phyloP scores from a whole-genome alignment of 2,797 vertebrate genomes.

The Falco berigora region DNA sequence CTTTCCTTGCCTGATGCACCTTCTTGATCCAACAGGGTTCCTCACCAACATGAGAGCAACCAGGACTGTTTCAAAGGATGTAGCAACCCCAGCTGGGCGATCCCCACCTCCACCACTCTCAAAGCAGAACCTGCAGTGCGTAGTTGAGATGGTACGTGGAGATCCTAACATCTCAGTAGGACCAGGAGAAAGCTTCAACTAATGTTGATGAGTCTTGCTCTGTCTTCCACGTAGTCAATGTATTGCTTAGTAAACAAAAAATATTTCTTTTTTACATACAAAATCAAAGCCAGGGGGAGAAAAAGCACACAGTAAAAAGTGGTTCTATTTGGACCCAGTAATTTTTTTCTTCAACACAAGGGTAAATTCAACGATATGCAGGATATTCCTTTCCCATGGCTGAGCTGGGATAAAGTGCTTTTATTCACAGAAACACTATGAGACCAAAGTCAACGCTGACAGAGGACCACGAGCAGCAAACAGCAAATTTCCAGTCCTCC shows the following conservation, averaged over 20 bases:
- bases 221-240: neutral
- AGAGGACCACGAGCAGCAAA: neutral
- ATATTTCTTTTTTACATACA: neutral
- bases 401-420: neutral
- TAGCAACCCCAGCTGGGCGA: neutral
- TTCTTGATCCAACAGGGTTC: neutral
- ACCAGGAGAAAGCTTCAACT: neutral
- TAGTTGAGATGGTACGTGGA: neutral
- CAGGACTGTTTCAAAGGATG: neutral
- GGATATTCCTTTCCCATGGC: neutral
- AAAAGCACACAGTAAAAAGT: neutral
- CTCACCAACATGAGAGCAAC: neutral
- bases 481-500: neutral
- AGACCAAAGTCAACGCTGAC: neutral
- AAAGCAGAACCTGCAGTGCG: neutral
- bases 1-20: neutral
- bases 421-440: neutral
- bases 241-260: neutral
- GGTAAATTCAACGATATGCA: neutral
- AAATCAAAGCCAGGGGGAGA: neutral
- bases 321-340: neutral
- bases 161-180: neutral
- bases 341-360: neutral
- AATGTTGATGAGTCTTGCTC: neutral
- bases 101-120: neutral